Evolutionary conservation across 2,888 invertebrate genomes (phyloP).

Genomic region (Drosophila anomalipes): DNA sequence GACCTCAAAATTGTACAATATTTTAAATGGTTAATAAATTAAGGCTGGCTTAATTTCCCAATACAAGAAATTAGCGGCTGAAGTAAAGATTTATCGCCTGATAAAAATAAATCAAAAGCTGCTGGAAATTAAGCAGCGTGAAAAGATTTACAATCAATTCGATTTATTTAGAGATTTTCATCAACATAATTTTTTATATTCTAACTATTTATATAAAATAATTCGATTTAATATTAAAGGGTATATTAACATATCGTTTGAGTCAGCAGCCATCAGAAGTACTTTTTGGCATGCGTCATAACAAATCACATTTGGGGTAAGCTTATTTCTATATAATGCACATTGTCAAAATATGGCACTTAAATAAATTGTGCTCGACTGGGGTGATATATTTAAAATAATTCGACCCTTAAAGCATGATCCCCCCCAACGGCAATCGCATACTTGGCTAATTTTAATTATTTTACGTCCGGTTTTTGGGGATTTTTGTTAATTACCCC

Average conservation of each 20-base stretch:
- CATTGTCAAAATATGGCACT: conserved; percentile 38
- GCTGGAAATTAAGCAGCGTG: neutral
- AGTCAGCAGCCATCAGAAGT: neutral
- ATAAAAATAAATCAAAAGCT: conserved; percentile 8
- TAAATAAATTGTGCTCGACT: conserved; percentile 40
- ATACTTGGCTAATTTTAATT: conserved; percentile 76
- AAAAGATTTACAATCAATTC: conserved; percentile 1
- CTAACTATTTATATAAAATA: neutral
- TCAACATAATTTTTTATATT: neutral
- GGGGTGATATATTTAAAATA: conserved; percentile 12
- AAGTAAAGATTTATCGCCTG: neutral
- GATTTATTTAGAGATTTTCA: neutral
- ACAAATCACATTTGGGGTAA: conserved; percentile 4
- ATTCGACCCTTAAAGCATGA: conserved; percentile 38
- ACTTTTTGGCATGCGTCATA: neutral
- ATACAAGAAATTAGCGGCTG: neutral
- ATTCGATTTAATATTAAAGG: neutral
- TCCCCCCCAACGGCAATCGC: conserved; percentile 52
- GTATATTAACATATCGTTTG: neutral
- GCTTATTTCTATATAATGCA: conserved; percentile 6
- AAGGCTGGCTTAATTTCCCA: neutral
- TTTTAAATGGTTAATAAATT: conserved; percentile 39
- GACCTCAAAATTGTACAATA: conserved; percentile 19
- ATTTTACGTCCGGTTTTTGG: conserved; percentile 69
- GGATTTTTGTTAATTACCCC: conserved; percentile 72